These are phyloP conservation scores for Indicator indicator DNA, from an alignment of 2,113 vertebrate genomes.

Conservation along the genomic window DNA sequence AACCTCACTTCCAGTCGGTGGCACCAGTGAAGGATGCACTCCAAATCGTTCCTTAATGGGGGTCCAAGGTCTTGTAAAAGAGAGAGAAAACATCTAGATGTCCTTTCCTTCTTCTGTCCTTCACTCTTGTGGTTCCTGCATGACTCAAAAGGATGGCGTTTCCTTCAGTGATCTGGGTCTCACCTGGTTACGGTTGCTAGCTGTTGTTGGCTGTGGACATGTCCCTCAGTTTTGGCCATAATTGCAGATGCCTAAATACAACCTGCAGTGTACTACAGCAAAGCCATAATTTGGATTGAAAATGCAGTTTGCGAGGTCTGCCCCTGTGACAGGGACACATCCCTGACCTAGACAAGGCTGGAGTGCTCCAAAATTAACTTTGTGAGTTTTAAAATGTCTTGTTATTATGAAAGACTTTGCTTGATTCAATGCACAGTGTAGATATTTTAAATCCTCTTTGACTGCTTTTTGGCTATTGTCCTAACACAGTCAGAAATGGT, in stretches of 20 bases:
- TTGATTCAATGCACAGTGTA: not conserved
- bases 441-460: not conserved
- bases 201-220: not conserved
- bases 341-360: not conserved
- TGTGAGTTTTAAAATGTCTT: not conserved
- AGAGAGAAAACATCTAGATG: not conserved
- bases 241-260: no score
- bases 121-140: not conserved
- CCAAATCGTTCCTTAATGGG: fast-evolving
- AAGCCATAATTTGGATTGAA: not conserved
- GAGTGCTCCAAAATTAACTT: fast-evolving
- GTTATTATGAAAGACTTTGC: not conserved
- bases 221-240: not conserved
- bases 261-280: fast-evolving
- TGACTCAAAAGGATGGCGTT: not conserved
- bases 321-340: not conserved
- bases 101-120: not conserved
- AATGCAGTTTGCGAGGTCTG: not conserved
- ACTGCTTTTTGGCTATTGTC: not conserved
- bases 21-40: not conserved
- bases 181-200: fast-evolving
- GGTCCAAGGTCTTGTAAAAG: not conserved
- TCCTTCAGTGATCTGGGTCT: not conserved
- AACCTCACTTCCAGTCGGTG: not conserved
- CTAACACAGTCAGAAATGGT: not conserved